A percentile compares a stretch with the other conserved stretches of the same genome.
phyloP scores from a whole-genome alignment of 2,888 invertebrate genomes.

The Oscheius sp. region DNA sequence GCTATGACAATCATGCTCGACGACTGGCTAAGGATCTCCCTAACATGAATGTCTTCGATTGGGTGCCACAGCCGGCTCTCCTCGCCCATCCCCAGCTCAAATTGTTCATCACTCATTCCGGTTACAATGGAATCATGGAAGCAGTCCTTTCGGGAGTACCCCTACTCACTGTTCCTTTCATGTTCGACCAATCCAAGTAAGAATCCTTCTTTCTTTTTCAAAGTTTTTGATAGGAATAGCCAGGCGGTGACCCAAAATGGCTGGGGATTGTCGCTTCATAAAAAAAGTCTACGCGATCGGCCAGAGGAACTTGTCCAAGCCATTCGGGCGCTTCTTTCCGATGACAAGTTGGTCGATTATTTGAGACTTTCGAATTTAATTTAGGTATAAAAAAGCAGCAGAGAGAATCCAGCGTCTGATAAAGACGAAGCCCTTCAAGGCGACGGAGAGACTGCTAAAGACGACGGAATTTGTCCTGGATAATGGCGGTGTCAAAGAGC shows the following conservation, averaged over 20 bases:
- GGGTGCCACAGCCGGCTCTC: constrained; percentile 57
- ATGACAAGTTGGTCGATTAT: constrained; percentile 36
- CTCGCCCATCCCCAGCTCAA: constrained; percentile 57
- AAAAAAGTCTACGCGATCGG: constrained; percentile 40
- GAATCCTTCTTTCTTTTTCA: not conserved
- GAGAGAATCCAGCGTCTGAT: constrained; percentile 46
- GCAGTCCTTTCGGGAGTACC: constrained; percentile 60
- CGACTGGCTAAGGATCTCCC: constrained; percentile 19
- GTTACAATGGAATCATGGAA: constrained; percentile 68
- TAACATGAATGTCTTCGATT: constrained; percentile 51
- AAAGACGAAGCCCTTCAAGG: constrained; percentile 49
- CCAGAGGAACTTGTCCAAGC: constrained; percentile 41
- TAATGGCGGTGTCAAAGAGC: constrained; percentile 50
- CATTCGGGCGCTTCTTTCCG: constrained; percentile 42
- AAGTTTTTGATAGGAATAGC: constrained; percentile 45
- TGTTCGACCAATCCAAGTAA: constrained; percentile 53
- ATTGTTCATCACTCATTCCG: constrained; percentile 66
- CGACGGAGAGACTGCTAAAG: constrained; percentile 48
- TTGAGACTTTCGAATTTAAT: not conserved
- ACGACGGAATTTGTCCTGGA: constrained; percentile 51
- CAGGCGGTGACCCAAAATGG: constrained; percentile 57
- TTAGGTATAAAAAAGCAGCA: constrained; percentile 47
- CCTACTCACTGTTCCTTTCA: constrained; percentile 53
- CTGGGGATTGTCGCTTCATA: constrained; percentile 56
- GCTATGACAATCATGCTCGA: constrained; percentile 31